Evolutionary conservation across 2,113 vertebrate genomes (phyloP), one percentile per base, ranked within the genome.

Genomic region (Aspidoscelis tigris): DNA sequence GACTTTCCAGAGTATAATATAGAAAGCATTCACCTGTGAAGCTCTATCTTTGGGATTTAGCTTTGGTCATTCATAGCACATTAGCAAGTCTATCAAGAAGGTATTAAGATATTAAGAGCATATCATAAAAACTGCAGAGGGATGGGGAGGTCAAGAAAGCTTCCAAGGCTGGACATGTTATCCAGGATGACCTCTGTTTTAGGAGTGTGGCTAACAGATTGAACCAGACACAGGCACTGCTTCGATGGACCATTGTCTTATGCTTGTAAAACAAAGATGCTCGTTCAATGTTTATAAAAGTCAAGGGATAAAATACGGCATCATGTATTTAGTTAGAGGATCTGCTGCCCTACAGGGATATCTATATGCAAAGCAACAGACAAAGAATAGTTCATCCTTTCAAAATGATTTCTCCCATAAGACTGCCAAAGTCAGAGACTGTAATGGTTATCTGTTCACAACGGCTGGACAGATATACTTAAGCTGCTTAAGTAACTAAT

Each of bases 381-480:
- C 39, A 88, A 85, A 84, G 73, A 44, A 86, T 78, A 85, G 47
- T 79, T 82, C n/a, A 18, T 88, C 79, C 80, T 70, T 90, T 89
- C 47, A 21, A 90, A 89, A 79, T 87, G 89, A 85, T 66, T 79
- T 71, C 26, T 76, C 21, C 61, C 76, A 61, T 85, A 78, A 87
- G 12, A 11, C 58, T 91, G 70, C 81, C 82, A 88, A 73, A 85
- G 84, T 86, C n/a, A 65, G 22, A 74, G 78, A 86, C 73, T 87
- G 80, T 82, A 90, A 84, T 81, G 41, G 82, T 83, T 91, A 86
- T 89, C n/a, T 90, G 81, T 77, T 81, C 20, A 70, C 81, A 85
- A 81, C 78, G 69, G 73, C 79, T 33, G 41, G 65, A 39, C 14
- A 20, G 33, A 86, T 86, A 81, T 64, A 78, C 58, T 87, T 80